Base-by-base conservation (phyloP, 2,797 vertebrate species). In the Anisognathus igniventris region DNA sequence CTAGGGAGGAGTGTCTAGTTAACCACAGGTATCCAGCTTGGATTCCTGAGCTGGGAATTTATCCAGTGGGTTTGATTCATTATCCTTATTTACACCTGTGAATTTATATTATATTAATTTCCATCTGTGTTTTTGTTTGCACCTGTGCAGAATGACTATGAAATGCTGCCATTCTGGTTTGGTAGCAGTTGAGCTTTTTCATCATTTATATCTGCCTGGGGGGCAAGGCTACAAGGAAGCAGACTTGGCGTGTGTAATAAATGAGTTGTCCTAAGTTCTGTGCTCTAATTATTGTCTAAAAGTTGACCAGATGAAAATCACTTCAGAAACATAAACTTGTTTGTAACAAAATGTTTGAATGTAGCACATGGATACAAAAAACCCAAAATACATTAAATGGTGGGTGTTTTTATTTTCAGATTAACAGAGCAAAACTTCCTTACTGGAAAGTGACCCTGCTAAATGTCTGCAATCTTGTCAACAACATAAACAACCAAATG, bases 371-470 rank as follows among this genome's bases (percentile, higher is more conserved):
- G 40, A 51, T 70, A 27, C 40, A 54, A 86, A 89, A 64, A 78
- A 4, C 2, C 1, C 15, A 33, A 51, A 19, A 19, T 23, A 24
- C 0, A 0, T 61, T 67, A 64, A 79, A 66, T 66, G 16, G 2
- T 62, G 56, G 6, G 3, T 30, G 28, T 95, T 92, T 91, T 25
- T 87, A 37, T 96, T 92, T 97, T 93, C 72, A 99, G 99, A 97
- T 98, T 93, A 98, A 96, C 93, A 98, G 98, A 97, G 98, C 98
- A 97, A 98, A 97, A 91, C 96, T 98, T 98, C 98, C 99, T 90
- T 98, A 98, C 96, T 99, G 99, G 99, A 99, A 98, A 40, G 91
- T 98, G 96, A 98, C 98, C 24, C 97, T 99, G 81, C 95, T 98
- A 92, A 98, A 98, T 94, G 97, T 99, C 82, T 99, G 99, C 96